These are phyloP conservation scores for Nymphalis c-album DNA, from an alignment of 2,888 invertebrate species.

Conservation along the genomic window DNA sequence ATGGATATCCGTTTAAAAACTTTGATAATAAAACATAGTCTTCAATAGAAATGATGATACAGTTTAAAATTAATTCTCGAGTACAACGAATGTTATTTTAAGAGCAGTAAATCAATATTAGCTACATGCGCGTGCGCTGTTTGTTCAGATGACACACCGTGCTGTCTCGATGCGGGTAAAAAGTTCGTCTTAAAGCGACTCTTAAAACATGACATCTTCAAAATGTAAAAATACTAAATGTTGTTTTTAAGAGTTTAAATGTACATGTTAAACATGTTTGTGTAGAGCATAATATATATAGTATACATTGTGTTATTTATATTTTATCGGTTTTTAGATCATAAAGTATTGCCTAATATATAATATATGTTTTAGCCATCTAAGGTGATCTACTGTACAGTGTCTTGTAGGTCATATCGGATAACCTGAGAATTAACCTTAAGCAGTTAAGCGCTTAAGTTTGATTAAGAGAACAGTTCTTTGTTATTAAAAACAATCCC, in stretches of 20 bases:
- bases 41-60: conserved; percentile 9
- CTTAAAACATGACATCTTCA: conserved; percentile 30
- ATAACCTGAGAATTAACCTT: too few relatives aligned
- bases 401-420: too few relatives aligned
- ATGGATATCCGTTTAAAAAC: neutral
- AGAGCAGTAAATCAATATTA: conserved; percentile 37
- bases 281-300: too few relatives aligned
- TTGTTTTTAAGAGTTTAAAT: conserved; percentile 15
- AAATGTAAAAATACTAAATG: conserved; percentile 22
- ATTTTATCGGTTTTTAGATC: too few relatives aligned
- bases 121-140: conserved; percentile 33
- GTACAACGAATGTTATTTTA: conserved; percentile 29
- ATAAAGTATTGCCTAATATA: too few relatives aligned
- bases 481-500: too few relatives aligned
- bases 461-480: too few relatives aligned
- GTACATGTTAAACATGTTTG: too few relatives aligned
- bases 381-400: too few relatives aligned
- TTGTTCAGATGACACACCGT: conserved; percentile 36
- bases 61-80: conserved; percentile 23
- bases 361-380: too few relatives aligned
- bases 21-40: neutral
- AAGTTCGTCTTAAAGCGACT: conserved; percentile 24
- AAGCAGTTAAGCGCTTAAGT: too few relatives aligned
- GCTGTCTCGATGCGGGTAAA: conserved; percentile 16
- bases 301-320: too few relatives aligned